phyloP scores from a whole-genome alignment of 2,797 vertebrate species.

The Sarcophilus harrisii region DNA sequence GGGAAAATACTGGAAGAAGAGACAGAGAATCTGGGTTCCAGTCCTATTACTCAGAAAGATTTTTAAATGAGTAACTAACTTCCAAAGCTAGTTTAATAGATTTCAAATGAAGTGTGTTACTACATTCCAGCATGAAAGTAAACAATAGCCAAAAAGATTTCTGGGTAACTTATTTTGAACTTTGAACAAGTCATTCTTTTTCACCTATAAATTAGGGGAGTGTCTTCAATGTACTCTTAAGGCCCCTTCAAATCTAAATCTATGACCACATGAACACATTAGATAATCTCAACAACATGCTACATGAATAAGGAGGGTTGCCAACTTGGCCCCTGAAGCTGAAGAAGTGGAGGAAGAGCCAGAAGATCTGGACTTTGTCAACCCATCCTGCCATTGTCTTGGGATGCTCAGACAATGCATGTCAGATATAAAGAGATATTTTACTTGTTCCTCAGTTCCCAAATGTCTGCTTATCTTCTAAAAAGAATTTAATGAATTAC shows the following conservation, averaged over 20 bases:
- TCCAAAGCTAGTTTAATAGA: not conserved
- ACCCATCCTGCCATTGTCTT: not conserved
- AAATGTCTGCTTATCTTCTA: not conserved
- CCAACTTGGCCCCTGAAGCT: not conserved
- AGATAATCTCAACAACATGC: not conserved
- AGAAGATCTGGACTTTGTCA: not conserved
- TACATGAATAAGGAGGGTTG: not conserved
- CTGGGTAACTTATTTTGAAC: not conserved
- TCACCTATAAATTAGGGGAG: not conserved
- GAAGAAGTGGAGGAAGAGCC: not conserved
- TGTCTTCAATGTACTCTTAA: not conserved
- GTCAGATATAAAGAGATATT: not conserved
- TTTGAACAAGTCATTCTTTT: not conserved
- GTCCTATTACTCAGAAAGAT: not conserved
- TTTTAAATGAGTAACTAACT: slow-evolving; percentile 10
- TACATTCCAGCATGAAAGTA: not conserved
- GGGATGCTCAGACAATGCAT: not conserved
- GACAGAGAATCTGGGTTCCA: not conserved
- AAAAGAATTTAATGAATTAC: not conserved
- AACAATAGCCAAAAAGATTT: not conserved
- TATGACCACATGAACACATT: not conserved
- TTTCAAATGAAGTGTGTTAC: not conserved
- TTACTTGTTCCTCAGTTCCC: not conserved
- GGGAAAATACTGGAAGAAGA: not conserved
- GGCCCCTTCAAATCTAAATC: not conserved